Evolutionary conservation across 2,888 invertebrate genomes (phyloP), one percentile per base, ranked within the genome.

Genomic region (Xestia rhomboidea): DNA sequence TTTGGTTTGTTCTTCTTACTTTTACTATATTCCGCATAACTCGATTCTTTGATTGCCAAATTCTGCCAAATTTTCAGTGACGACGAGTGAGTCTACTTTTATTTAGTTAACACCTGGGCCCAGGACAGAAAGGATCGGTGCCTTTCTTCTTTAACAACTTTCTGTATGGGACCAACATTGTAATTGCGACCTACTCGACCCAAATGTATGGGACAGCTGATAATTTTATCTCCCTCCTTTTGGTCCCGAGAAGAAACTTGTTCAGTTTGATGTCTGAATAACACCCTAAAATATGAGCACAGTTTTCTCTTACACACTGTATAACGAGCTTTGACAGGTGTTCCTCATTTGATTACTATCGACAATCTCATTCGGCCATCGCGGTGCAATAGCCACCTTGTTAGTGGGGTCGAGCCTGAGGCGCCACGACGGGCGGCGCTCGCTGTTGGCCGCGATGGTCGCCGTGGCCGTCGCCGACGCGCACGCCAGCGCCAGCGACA

Each of bases 401-500:
- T 98, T 98, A 95, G 98, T 97, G 95, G 98, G 98, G 97, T 99
- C 99, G 96, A 99, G 98, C 94, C 98, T 98, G 92, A 99, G 97
- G 95, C 99, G 98, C 99, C 99, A 99, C 90, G 99, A 99, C 63
- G 99, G 99, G 93, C 99, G 98, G 89, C 99, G 97, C 95, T 99
- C 99, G 93, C 94, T 93, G 94, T 93, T 94, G 90, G 97, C 94
- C 88, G 96, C 95, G 91, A 97, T 97, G 87, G 96, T 96, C 46
- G 97, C 96, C 81, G 96, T 96, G 73, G 96, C 96, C 68, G 97
- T 95, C 77, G 95, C 96, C 84, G 95, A 93, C 81, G 94, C 95
- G 87, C 93, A 91, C 84, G 95, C 95, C 89, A 95, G 87, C 88
- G 95, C 95, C 68, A 94, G 82, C 76, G 94, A 93, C 86, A 96